phyloP scores from a whole-genome alignment of 2,113 vertebrate species.

The Pipa parva region DNA sequence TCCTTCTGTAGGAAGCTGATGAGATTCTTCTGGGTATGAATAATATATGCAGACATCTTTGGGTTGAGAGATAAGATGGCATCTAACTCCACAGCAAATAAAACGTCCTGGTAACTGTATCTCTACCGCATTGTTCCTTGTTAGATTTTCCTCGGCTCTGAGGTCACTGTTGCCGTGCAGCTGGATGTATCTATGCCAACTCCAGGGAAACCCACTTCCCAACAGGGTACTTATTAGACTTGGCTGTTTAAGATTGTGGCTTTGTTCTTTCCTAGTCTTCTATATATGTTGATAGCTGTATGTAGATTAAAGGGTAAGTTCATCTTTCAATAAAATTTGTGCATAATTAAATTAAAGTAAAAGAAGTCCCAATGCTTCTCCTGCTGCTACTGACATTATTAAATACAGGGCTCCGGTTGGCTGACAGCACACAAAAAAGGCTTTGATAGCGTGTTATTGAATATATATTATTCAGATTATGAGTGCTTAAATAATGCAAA shows the following conservation, averaged over 20 bases:
- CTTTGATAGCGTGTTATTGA: no score
- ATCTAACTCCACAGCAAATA: constrained; percentile 19
- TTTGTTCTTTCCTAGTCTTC: background rate
- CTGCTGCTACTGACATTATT: no score
- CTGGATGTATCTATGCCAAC: constrained; percentile 21
- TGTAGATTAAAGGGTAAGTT: no score
- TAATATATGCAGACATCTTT: constrained; percentile 30
- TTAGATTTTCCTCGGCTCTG: constrained; percentile 12
- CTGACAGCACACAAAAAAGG: no score
- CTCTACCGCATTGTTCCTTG: constrained; percentile 14
- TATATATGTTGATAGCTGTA: no score
- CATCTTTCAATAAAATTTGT: no score
- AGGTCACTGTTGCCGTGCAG: constrained; percentile 31
- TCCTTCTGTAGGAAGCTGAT: constrained; percentile 26
- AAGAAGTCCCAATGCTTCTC: no score
- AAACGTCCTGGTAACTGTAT: constrained; percentile 35
- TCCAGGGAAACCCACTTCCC: constrained; percentile 15
- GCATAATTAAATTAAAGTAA: no score
- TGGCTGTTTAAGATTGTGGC: background rate
- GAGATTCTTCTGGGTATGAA: constrained; percentile 34
- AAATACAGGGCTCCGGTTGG: no score
- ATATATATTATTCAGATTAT: no score
- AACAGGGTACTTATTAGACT: background rate
- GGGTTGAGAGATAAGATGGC: constrained; percentile 36
- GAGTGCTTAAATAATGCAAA: no score